A percentile compares a stretch with the other conserved stretches of the same genome.
phyloP scores from a whole-genome alignment of 1,140 invertebrate genomes.

The Anoplophora glabripennis region DNA sequence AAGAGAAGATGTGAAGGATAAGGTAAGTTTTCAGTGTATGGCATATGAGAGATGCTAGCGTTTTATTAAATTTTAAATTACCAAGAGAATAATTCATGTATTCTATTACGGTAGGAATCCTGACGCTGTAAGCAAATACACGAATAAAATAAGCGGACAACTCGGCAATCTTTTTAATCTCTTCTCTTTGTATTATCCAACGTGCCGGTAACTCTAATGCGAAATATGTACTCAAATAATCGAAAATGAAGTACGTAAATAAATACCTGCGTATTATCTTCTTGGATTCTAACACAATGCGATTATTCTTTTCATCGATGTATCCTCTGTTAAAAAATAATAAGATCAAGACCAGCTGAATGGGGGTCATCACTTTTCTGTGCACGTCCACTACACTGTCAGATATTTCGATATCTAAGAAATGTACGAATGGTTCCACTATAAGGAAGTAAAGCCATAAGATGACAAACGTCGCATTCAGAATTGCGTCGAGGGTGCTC shows the following conservation, averaged over 20 bases:
- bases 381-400: too few species aligned
- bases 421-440: neutral
- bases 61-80: slow-evolving; percentile 4
- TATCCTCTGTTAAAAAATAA: slow-evolving; percentile 22
- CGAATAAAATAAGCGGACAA: too few species aligned
- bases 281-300: slow-evolving; percentile 16
- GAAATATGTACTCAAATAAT: too few species aligned
- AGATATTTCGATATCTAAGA: neutral
- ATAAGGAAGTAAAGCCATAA: neutral
- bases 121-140: too few species aligned
- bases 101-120: too few species aligned
- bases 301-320: slow-evolving; percentile 15
- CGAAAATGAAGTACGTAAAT: too few species aligned
- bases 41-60: neutral
- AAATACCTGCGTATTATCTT: slow-evolving; percentile 3
- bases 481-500: slow-evolving; percentile 12
- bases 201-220: too few species aligned
- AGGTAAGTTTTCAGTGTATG: too few species aligned
- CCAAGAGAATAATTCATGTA: too few species aligned
- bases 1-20: too few species aligned
- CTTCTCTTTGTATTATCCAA: too few species aligned
- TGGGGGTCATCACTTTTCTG: neutral
- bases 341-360: neutral
- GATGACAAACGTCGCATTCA: slow-evolving; percentile 18
- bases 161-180: too few species aligned